These are phyloP conservation scores for Sinocyclocheilus rhinocerous DNA, from an alignment of 2,113 vertebrate species.

Conservation along the genomic window DNA sequence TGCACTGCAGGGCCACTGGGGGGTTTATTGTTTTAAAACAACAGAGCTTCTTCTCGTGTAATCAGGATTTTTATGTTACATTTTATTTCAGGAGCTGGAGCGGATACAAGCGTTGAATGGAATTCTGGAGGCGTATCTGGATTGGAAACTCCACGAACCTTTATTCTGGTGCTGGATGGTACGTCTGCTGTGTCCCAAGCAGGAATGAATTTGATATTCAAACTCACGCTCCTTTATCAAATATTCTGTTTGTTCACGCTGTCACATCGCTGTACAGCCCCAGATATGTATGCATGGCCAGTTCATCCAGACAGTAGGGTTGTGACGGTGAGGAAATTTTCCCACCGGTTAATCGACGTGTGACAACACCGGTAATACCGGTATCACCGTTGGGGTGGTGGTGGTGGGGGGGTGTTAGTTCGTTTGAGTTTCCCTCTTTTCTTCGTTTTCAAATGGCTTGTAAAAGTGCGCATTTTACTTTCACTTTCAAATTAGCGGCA, in stretches of 20 bases:
- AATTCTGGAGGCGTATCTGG: constrained; percentile 81
- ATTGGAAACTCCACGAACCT: constrained; percentile 82
- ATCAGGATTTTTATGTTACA: constrained; percentile 47
- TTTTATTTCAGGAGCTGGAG: constrained; percentile 70
- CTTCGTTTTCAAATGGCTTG: no score
- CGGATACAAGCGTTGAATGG: constrained; percentile 71
- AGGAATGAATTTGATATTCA: neutral
- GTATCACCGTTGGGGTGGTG: no score
- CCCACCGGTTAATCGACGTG: no score
- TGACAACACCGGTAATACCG: no score
- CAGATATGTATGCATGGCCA: neutral
- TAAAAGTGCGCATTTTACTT: no score
- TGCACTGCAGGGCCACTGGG: constrained; percentile 48
- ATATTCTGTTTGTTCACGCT: constrained; percentile 19
- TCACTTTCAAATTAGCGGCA: no score
- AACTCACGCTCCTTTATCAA: neutral
- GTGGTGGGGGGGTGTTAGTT: no score
- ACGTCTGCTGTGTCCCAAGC: constrained; percentile 34
- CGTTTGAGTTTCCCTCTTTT: no score
- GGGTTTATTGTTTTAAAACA: constrained; percentile 37
- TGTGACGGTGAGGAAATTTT: no score
- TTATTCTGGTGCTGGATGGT: constrained; percentile 97
- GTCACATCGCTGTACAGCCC: neutral
- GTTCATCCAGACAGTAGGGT: neutral
- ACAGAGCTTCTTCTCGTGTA: neutral